These are phyloP conservation scores for Oscheius myriophilus DNA, from an alignment of 2,888 invertebrate genomes.

Conservation along the genomic window DNA sequence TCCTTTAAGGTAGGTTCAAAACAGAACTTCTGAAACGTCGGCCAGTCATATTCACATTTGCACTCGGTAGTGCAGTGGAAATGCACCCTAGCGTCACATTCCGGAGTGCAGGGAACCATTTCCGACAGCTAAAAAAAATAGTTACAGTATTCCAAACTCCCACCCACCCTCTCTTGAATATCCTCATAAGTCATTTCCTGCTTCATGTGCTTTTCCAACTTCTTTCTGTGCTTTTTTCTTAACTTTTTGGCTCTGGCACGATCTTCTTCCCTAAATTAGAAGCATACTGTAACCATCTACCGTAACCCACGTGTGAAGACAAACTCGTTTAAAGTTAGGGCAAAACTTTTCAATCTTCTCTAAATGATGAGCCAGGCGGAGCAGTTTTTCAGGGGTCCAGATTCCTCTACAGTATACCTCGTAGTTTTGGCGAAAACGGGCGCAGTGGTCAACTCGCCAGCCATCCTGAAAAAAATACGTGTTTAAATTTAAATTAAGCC, in stretches of 20 bases:
- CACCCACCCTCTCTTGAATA: conserved; percentile 10
- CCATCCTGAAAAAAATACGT: too few relatives aligned
- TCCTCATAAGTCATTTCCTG: conserved; percentile 23
- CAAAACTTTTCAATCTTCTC: conserved; percentile 44
- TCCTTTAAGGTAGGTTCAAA: conserved; percentile 15
- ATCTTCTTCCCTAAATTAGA: too few relatives aligned
- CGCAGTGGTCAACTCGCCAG: conserved; percentile 1
- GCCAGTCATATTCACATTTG: conserved; percentile 35
- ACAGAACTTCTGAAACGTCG: conserved; percentile 21
- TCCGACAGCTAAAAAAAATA: conserved; percentile 41
- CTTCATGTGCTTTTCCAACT: conserved; percentile 11
- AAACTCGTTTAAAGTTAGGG: conserved; percentile 37
- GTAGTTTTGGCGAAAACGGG: conserved; percentile 31
- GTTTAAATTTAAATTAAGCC: too few relatives aligned
- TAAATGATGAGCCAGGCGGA: conserved; percentile 27
- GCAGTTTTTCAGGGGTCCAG: conserved; percentile 43
- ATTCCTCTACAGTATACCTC: conserved; percentile 45
- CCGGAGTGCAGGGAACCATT: conserved; percentile 44
- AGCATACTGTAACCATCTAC: too few relatives aligned
- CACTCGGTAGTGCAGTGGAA: conserved; percentile 48
- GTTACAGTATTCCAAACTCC: background rate
- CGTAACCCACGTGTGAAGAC: conserved; percentile 20
- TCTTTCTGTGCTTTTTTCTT: background rate
- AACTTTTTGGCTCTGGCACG: background rate
- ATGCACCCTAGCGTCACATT: conserved; percentile 34